Evolutionary conservation across 2,113 vertebrate species (phyloP).

Genomic region (Psittacula cyanocephala): DNA sequence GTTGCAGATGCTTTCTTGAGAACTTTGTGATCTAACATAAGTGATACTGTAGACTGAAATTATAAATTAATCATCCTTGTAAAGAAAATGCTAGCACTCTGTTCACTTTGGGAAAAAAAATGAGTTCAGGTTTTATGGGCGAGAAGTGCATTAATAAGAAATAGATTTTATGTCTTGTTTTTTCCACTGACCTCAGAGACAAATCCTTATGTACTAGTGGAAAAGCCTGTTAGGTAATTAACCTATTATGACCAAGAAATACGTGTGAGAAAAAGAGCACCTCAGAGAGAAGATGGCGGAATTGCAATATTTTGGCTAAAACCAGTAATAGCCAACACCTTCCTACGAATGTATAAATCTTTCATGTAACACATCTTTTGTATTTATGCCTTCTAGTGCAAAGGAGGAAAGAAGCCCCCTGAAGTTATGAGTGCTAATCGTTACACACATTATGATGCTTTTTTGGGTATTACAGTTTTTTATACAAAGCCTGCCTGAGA

Average conservation of each 20-base stretch:
- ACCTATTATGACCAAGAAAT: not conserved
- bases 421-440: not conserved
- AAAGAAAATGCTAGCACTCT: not conserved
- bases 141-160: not conserved
- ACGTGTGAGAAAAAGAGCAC: not conserved
- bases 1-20: not conserved
- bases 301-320: not conserved
- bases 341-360: not conserved
- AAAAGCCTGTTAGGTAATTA: not conserved
- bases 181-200: not conserved
- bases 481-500: not conserved
- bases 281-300: not conserved
- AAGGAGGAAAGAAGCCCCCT: not conserved
- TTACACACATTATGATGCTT: not conserved
- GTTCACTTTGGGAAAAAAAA: not conserved
- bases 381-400: not conserved
- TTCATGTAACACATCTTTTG: not conserved
- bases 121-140: not conserved
- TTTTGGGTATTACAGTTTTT: not conserved
- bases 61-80: not conserved
- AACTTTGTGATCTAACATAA: not conserved
- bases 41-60: not conserved
- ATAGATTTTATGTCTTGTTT: slow-evolving; percentile 9
- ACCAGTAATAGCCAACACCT: not conserved
- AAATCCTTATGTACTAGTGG: not conserved